Conservation (phyloP, 2,888 invertebrate genomes). For the Sinelater perroti region DNA sequence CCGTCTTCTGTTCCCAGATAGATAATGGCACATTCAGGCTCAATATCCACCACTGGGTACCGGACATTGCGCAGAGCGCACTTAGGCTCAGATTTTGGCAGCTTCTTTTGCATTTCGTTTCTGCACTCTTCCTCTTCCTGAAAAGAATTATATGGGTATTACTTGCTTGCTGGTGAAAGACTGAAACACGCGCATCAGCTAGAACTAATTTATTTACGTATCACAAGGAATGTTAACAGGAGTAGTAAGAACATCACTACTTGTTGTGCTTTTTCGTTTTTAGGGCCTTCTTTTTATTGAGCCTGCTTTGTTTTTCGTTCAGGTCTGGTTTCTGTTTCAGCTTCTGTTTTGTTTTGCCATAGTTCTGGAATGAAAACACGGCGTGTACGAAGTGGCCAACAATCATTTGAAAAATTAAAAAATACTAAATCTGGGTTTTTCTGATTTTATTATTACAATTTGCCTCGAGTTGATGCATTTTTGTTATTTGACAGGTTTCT, state of each 20-base stretch:
- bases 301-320: slow-evolving; percentile 30
- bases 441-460: neutral
- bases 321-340: slow-evolving; percentile 42
- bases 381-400: neutral
- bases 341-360: slow-evolving; percentile 52
- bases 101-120: too few species aligned
- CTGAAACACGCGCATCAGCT: too few species aligned
- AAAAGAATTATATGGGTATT: too few species aligned
- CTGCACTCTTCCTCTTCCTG: neutral
- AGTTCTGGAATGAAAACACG: slow-evolving; percentile 55
- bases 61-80: slow-evolving; percentile 44
- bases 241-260: too few species aligned
- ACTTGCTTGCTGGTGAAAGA: too few species aligned
- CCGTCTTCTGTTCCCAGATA: slow-evolving; percentile 53
- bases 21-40: slow-evolving; percentile 50
- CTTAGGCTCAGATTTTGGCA: too few species aligned
- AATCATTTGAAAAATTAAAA: slow-evolving; percentile 4
- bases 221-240: too few species aligned
- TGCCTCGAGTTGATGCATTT: neutral
- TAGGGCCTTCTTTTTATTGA: slow-evolving; percentile 28
- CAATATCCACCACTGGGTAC: slow-evolving; percentile 49
- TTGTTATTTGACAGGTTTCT: neutral
- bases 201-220: too few species aligned
- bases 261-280: slow-evolving; percentile 13
- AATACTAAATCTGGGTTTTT: too few species aligned